A percentile compares a stretch with the other conserved stretches of the same genome.
These are phyloP conservation scores for Ephydatia muelleri DNA, from an alignment of 37 sponge, comb jelly and placozoan genomes.

Conservation along the genomic window DNA sequence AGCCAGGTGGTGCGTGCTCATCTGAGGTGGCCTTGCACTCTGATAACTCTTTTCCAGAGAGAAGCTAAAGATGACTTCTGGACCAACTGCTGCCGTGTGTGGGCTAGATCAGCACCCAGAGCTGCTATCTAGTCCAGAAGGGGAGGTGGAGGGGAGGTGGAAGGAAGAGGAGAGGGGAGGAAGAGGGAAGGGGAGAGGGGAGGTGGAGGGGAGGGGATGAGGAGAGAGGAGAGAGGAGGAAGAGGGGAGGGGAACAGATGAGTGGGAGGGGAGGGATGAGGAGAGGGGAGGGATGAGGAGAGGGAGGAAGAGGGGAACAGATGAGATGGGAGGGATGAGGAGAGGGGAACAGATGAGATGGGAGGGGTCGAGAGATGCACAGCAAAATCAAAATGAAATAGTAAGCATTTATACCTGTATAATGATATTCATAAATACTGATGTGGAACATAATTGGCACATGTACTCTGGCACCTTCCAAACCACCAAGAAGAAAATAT, in stretches of 20 bases:
- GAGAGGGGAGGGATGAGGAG: no score
- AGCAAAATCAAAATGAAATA: no score
- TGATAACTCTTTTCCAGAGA: constrained; percentile 15
- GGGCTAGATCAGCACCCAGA: not conserved
- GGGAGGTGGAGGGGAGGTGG: not conserved
- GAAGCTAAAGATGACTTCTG: constrained; percentile 7
- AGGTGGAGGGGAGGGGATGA: not conserved
- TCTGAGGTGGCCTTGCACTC: not conserved
- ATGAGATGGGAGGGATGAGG: no score
- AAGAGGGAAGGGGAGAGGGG: not conserved
- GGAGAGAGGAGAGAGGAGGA: not conserved
- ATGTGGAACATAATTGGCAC: no score
- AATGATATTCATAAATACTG: no score
- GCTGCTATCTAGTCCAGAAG: not conserved
- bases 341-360: no score
- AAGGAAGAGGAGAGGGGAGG: not conserved
- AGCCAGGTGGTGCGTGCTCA: not conserved
- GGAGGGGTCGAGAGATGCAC: no score
- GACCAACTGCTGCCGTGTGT: not conserved
- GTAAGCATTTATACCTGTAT: no score
- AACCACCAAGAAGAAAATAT: no score
- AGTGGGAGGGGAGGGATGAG: not conserved
- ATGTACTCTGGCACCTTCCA: no score
- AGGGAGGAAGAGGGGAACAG: no score
- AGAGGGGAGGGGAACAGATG: no score